phyloP scores from a whole-genome alignment of 2,797 vertebrate species.

The Clarias laeviceps region DNA sequence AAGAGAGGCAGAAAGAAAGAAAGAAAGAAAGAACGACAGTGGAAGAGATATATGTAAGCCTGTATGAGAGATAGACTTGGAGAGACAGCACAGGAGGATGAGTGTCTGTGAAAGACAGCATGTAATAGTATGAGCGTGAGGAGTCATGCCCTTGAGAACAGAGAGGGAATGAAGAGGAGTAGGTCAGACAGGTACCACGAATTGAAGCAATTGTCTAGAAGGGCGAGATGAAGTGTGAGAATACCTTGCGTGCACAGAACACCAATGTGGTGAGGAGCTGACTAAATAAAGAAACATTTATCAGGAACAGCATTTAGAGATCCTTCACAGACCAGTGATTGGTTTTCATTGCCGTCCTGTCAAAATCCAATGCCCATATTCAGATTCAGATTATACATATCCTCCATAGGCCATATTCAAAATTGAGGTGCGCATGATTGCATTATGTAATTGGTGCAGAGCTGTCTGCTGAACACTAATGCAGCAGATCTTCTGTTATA shows the following conservation, averaged over 20 bases:
- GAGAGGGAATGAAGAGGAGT: constrained; percentile 24
- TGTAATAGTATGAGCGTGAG: constrained; percentile 28
- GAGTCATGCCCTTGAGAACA: constrained; percentile 40
- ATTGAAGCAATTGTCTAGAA: constrained; percentile 13
- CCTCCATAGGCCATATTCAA: background rate
- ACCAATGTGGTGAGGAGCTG: constrained; percentile 20
- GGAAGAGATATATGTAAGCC: background rate
- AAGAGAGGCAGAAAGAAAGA: background rate
- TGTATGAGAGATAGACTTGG: background rate
- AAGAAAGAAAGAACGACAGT: background rate
- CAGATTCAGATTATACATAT: background rate
- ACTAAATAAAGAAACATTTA: constrained; percentile 4
- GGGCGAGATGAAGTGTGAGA: constrained; percentile 29
- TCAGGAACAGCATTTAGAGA: constrained; percentile 2
- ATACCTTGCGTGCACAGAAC: constrained; percentile 32
- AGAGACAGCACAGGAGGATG: background rate
- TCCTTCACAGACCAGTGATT: background rate
- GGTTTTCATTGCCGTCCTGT: background rate
- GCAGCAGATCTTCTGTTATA: background rate
- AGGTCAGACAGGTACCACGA: constrained; percentile 27
- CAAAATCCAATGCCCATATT: background rate
- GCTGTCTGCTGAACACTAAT: background rate
- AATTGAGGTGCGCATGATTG: background rate
- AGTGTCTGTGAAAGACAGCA: constrained; percentile 19
- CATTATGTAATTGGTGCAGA: background rate